Conservation (phyloP, 2,113 vertebrate genomes). For the Cyanoramphus novaezelandiae region DNA sequence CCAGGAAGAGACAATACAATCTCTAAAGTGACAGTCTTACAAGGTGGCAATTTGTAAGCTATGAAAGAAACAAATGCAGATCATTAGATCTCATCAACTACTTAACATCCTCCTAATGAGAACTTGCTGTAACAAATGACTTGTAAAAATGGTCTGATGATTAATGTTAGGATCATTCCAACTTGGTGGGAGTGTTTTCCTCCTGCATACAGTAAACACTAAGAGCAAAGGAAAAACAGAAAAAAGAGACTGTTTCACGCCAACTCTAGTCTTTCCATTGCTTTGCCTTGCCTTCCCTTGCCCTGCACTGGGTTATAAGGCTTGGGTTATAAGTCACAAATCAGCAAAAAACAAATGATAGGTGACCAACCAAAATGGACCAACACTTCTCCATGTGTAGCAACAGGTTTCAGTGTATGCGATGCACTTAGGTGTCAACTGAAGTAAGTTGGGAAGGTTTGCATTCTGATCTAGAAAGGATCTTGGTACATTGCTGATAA, state of each 20-base stretch:
- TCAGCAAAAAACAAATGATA: neutral
- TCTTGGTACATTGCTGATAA: neutral
- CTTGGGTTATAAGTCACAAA: neutral
- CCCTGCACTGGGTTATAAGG: too few species aligned
- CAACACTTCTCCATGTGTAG: neutral
- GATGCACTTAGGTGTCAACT: neutral
- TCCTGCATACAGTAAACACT: neutral
- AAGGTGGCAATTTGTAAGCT: neutral
- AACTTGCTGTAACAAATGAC: neutral
- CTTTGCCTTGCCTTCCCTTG: neutral
- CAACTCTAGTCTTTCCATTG: neutral
- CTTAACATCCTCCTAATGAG: neutral
- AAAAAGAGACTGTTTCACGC: neutral
- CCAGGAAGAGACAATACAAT: neutral
- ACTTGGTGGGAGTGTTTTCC: neutral
- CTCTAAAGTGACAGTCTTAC: neutral
- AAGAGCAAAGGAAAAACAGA: neutral
- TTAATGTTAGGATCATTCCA: neutral
- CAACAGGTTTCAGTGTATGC: neutral
- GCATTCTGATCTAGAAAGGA: neutral
- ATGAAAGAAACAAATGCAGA: neutral
- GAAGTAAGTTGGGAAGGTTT: neutral
- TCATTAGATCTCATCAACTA: neutral
- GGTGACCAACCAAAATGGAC: neutral
- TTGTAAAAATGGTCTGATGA: neutral